Conservation (phyloP, 2,113 vertebrate genomes). For the Corythaixoides concolor region DNA sequence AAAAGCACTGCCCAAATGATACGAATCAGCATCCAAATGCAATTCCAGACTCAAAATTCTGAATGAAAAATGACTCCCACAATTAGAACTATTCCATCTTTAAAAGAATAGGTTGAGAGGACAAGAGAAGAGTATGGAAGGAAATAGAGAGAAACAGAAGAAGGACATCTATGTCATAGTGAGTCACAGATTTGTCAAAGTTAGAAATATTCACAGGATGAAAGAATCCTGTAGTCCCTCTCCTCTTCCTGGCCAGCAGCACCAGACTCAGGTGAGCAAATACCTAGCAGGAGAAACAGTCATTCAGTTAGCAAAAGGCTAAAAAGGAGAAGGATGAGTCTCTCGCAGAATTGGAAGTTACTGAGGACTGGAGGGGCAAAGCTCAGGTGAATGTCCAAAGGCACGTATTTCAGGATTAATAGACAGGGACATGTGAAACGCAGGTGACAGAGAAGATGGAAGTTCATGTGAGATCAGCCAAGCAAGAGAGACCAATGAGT, state of each 20-base stretch:
- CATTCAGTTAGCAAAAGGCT: not conserved
- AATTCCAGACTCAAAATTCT: not conserved
- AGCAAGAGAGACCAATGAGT: not conserved
- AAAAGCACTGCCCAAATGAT: not conserved
- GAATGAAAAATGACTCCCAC: not conserved
- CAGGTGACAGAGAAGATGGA: not conserved
- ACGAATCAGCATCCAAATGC: not conserved
- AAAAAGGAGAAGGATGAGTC: not conserved
- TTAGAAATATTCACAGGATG: not conserved
- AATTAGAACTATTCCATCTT: not conserved
- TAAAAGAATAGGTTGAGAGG: not conserved
- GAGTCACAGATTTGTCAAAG: not conserved
- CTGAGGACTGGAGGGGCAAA: not conserved
- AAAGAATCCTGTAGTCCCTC: not conserved
- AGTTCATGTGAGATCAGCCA: not conserved
- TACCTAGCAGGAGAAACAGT: not conserved
- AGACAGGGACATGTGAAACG: not conserved
- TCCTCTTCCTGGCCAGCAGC: not conserved
- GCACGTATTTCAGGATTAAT: not conserved
- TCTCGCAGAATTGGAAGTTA: not conserved
- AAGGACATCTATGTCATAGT: not conserved
- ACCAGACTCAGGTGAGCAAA: not conserved
- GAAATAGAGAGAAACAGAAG: not conserved
- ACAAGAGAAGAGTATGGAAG: not conserved
- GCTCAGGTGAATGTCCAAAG: not conserved